Percentiles rank a stretch among this genome's conserved stretches.
Evolutionary conservation across 2,888 invertebrate species (phyloP).

Genomic region (Gandaritis pyraliata): DNA sequence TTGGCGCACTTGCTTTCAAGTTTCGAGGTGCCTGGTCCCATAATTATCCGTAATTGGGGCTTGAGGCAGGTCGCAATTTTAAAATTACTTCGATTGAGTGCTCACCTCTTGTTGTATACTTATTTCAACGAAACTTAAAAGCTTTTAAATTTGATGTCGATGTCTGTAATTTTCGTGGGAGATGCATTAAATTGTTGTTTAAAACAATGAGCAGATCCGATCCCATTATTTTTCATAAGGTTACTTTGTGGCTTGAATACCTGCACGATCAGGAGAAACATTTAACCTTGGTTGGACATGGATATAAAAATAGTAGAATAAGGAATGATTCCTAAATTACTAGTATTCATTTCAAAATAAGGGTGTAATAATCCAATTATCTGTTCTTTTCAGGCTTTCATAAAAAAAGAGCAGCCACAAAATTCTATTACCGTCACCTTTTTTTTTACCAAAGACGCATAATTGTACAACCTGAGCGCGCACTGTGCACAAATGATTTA

Average conservation of each 20-base stretch:
- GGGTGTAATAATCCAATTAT: constrained; percentile 65
- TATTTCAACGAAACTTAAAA: constrained; percentile 57
- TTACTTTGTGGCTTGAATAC: constrained; percentile 26
- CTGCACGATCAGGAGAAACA: constrained; percentile 12
- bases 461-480: constrained; percentile 78
- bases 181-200: constrained; percentile 62
- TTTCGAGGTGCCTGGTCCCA: constrained; percentile 57
- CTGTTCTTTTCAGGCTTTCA: constrained; percentile 53
- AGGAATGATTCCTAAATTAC: constrained; percentile 24
- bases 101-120: constrained; percentile 63
- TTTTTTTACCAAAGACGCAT: constrained; percentile 65
- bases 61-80: constrained; percentile 78
- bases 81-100: constrained; percentile 77
- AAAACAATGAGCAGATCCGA: constrained; percentile 59
- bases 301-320: constrained; percentile 31
- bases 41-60: constrained; percentile 69
- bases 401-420: constrained; percentile 54
- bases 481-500: constrained; percentile 75
- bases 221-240: constrained; percentile 43
- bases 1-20: constrained; percentile 61
- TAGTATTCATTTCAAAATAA: constrained; percentile 37
- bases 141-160: constrained; percentile 61
- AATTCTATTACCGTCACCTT: constrained; percentile 68
- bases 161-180: constrained; percentile 58
- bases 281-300: constrained; percentile 20